Conservation (phyloP, 2,888 invertebrate species). For the Acanthoscelides obtectus region DNA sequence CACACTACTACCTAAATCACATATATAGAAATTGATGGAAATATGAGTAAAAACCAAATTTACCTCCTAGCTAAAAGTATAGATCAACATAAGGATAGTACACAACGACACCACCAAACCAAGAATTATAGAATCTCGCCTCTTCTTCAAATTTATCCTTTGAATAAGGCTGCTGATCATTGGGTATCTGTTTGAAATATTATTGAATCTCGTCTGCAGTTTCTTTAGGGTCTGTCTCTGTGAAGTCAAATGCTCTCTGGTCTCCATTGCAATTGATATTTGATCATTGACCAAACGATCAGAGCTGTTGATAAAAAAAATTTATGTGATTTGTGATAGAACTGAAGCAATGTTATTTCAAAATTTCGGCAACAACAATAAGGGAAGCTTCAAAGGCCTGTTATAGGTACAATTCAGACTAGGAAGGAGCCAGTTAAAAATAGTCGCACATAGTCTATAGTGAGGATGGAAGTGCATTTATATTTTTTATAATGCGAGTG, state of each 20-base stretch:
- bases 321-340: conserved; percentile 1
- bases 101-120: conserved; percentile 85
- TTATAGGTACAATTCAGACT: no score
- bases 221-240: conserved; percentile 87
- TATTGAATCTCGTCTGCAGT: conserved; percentile 88
- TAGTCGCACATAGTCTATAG: no score
- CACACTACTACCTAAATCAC: neutral
- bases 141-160: conserved; percentile 89
- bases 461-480: no score
- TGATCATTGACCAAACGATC: conserved; percentile 93
- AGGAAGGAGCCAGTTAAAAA: no score
- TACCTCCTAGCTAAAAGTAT: conserved; percentile 63
- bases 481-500: no score
- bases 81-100: conserved; percentile 79
- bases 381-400: no score
- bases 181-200: conserved; percentile 85
- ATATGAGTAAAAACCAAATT: neutral
- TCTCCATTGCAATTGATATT: conserved; percentile 95
- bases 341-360: no score
- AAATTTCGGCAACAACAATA: no score
- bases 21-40: neutral
- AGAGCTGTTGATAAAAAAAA: conserved; percentile 59
- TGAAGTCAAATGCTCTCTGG: conserved; percentile 85
- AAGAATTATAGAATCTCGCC: conserved; percentile 89
- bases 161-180: conserved; percentile 82